Conservation (phyloP, 1,140 invertebrate genomes). For the Polyergus mexicanus region DNA sequence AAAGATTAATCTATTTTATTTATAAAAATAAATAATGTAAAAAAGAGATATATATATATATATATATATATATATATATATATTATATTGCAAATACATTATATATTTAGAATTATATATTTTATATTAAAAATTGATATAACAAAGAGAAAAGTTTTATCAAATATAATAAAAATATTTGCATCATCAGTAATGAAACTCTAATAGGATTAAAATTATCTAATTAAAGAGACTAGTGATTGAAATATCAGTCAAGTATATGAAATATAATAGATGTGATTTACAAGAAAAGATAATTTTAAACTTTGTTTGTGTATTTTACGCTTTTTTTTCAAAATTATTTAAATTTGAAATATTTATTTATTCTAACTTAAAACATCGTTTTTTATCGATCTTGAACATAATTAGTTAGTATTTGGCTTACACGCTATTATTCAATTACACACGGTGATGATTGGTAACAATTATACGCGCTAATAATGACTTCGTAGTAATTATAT, state of each 20-base stretch:
- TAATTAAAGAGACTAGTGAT: neutral
- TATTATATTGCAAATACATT: too few relatives aligned
- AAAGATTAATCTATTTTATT: slow-evolving; percentile 13
- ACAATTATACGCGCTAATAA: slow-evolving; percentile 8
- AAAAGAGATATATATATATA: neutral
- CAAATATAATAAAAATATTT: neutral
- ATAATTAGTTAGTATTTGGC: neutral
- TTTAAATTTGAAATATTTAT: neutral
- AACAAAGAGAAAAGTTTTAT: neutral
- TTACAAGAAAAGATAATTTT: neutral
- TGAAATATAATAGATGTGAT: neutral
- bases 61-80: too few relatives aligned
- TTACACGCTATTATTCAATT: neutral
- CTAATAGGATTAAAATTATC: neutral
- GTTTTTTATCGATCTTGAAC: neutral
- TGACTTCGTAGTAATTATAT: slow-evolving; percentile 26
- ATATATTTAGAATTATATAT: neutral
- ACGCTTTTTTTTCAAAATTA: neutral
- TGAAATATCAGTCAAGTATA: neutral
- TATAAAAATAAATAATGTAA: neutral
- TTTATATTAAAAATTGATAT: slow-evolving; percentile 5
- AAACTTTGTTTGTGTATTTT: neutral
- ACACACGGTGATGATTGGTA: neutral
- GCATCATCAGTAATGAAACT: slow-evolving; percentile 7
- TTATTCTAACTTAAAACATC: neutral